Evolutionary conservation across 2,113 vertebrate species (phyloP), one percentile per base, ranked within the genome.

Genomic region (Crotophaga sulcirostris): DNA sequence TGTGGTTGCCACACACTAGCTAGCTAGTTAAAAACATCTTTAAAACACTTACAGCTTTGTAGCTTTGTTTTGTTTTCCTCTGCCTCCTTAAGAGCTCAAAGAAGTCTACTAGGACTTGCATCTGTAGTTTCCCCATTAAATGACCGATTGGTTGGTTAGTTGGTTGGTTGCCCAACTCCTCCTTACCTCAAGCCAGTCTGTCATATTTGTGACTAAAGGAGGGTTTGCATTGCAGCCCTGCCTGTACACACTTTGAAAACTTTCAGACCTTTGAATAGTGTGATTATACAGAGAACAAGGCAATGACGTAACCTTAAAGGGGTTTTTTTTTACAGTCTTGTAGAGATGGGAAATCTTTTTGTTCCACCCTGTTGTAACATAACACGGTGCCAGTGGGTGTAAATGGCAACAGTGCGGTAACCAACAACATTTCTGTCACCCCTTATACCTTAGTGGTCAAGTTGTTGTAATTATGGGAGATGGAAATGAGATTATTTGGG

Each of bases 281-380:
- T 4, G 9, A 34, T 36, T 38, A 24, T 25, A 47, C 0, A 3
- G 63, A 66, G 54, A 52, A 33, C 9, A 88, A 94, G 31, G 5
- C 13, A 15, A 38, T 9, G 3, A 44, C 7, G 21, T 44, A 55
- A 76, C 29, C 29, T 67, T 51, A 55, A 80, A 78, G 16, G 60
- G 13, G 11, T 54, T 19, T 1, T 10, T 56, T 84, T 64, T 40
- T 10, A 1, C 38, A 70, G 34, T 38, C 34, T 76, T 80, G 59
- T 72, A 17, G 40, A 59, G 38, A 36, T 29, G 42, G 40, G 38
- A 77, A 51, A 42, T 23, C 10, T 90, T 86, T 69, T 67, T 55
- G 4, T 90, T 84, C n/a, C 18, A 21, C 31, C 11, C 33, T 70
- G 31, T 77, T 0, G 0, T 67, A 66, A 54, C 5, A 2, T 6